A percentile compares a stretch with the other conserved stretches of the same genome.
phyloP scores from a whole-genome alignment of 2,888 invertebrate species.

The Diarsia brunnea region DNA sequence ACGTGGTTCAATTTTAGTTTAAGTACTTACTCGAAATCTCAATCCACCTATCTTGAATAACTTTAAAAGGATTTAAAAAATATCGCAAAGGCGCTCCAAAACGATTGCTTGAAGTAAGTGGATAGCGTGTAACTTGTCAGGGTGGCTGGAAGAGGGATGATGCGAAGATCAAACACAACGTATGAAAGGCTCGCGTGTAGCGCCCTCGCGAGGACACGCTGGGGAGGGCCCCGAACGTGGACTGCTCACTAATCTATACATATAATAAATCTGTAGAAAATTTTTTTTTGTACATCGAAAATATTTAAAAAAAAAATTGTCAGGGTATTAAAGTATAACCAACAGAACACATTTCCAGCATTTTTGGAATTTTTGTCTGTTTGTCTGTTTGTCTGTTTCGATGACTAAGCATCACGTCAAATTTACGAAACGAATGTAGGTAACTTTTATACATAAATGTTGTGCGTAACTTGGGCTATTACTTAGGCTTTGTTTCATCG shows the following conservation, averaged over 20 bases:
- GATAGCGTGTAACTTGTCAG: conserved; percentile 1
- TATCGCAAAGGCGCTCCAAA: background rate
- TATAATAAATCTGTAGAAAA: no score
- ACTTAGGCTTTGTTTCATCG: no score
- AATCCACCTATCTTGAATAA: background rate
- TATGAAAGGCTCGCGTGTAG: background rate
- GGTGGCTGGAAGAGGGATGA: conserved; percentile 3
- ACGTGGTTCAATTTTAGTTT: background rate
- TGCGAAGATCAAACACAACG: conserved; percentile 9
- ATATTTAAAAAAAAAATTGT: no score
- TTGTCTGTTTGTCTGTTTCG: no score
- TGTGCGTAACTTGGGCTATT: no score
- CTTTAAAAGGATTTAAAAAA: conserved; percentile 6
- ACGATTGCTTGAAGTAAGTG: background rate
- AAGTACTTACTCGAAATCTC: background rate
- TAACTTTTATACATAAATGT: no score
- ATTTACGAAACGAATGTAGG: no score
- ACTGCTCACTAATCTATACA: background rate
- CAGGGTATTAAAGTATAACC: no score
- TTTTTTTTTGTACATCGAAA: no score
- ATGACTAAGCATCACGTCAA: no score
- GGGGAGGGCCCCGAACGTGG: background rate
- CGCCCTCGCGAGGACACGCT: background rate
- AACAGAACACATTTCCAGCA: no score
- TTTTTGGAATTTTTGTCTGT: no score